These are phyloP conservation scores for Euplagia quadripunctaria DNA, from an alignment of 2,888 invertebrate genomes.

Conservation along the genomic window DNA sequence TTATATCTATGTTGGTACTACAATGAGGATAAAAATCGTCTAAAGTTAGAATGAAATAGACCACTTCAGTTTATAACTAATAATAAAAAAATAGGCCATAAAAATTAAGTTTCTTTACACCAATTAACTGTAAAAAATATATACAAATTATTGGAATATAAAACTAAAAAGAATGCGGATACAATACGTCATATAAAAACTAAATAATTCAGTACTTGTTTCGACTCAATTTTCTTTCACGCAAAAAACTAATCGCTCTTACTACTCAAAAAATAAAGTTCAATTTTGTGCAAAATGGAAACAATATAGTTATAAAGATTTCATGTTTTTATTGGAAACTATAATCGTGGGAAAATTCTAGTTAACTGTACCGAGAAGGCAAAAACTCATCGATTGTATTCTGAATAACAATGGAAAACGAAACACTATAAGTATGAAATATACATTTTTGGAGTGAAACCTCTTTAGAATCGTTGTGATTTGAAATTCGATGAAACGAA, in stretches of 20 bases:
- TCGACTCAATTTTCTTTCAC: conserved; percentile 17
- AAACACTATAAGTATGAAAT: conserved; percentile 23
- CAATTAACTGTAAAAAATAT: too few species aligned
- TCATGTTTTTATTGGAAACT: conserved; percentile 65
- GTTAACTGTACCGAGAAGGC: conserved; percentile 74
- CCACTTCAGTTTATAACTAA: too few species aligned
- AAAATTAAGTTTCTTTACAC: too few species aligned
- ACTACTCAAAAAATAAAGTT: conserved; percentile 18
- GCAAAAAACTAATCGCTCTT: neutral
- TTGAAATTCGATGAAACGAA: too few species aligned
- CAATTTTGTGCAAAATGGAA: conserved; percentile 20
- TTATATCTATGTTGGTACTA: too few species aligned
- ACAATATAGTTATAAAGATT: conserved; percentile 42
- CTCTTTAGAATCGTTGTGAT: too few species aligned
- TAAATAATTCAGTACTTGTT: conserved; percentile 35
- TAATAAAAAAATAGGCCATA: too few species aligned
- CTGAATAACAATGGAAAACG: conserved; percentile 20
- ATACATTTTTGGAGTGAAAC: neutral
- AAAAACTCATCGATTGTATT: conserved; percentile 68
- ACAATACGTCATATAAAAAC: conserved; percentile 22
- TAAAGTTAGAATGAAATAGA: too few species aligned
- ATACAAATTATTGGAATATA: neutral
- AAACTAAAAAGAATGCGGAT: conserved; percentile 42
- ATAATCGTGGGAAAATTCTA: conserved; percentile 79
- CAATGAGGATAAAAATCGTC: too few species aligned